Base-by-base conservation (phyloP, 2,113 vertebrate genomes). In the Tachysurus fulvidraco region DNA sequence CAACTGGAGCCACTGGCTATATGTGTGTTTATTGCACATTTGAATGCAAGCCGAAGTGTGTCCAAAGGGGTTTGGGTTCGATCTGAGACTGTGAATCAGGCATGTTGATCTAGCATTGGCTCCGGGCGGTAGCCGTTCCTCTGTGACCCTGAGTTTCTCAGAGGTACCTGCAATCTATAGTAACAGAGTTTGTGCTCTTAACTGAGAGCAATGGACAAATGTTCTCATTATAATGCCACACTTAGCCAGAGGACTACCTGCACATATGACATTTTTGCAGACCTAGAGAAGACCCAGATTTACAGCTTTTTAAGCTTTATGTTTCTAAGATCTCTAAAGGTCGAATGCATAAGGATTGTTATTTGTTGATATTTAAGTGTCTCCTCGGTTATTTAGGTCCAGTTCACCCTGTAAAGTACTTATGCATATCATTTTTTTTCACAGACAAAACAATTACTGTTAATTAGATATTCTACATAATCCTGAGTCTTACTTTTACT, bases 31-130 rank as follows among this genome's bases (percentile, higher is more conserved):
- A 25, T 36, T 17, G 57, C 25, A 54, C 28, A 12, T n/a, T 65
- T 87, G 81, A 83, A 85, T 81, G 41, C 41, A 8, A 55, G 55
- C 28, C 13, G 23, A 54, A 12, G 23, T 74, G 17, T 73, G 30
- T 74, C 85, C 30, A 19, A 44, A 83, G 86, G 80, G 28, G 64
- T 87, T 74, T 74, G 44, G 28, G 57, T 87, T 83, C 69, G 80
- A 77, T 87, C 55, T 16, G 55, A 64, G 46, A 64, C 46, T 74
- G 60, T 44, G 74, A 85, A 85, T 65, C 76, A 80, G 76, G 46
- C 84, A 80, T 80, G 76, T 79, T 86, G 84, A 86, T 86, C 60
- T 80, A 86, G 60, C 50, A 4, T 57, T 69, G 67, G 83, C 83
- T 74, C 16, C 23, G 14, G 83, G 83, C 83, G 0, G 25, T 59